Base-by-base conservation (phyloP, 2,888 invertebrate genomes). In the Ptychoptera contaminata region DNA sequence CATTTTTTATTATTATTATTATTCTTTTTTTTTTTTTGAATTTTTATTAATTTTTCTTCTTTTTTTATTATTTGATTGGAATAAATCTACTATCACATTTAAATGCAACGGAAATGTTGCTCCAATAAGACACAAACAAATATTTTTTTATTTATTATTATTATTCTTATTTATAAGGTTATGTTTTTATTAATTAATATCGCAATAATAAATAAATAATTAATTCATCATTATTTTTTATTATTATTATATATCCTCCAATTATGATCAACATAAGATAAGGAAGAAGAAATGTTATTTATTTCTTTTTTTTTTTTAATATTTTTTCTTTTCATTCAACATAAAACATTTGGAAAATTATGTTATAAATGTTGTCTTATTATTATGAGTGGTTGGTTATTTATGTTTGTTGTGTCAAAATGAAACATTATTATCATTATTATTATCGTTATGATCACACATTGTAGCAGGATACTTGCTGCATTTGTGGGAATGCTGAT, bases 391-490 rank as follows among this genome's bases (percentile, higher is more conserved):
- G 32, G 9, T 30, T 30, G 30, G 30, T 32, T 32, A 11, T 32
- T n/a, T 32, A 7, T n/a, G 32, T 32, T 23, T 23, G 23, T 23
- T 23, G 23, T 23, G 23, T 23, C 23, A 23, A 23, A 23, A 23
- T 23, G 23, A 23, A 42, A 42, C 35, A 34, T 16, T 16, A n/a
- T 42, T 41, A 35, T 37, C 35, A 34, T 16, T 16, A n/a, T 42
- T 41, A 35, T 37, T 31, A 29, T 12, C 11, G 45, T 31, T 40
- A 48, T 42, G 63, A 71, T 73, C 72, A 73, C 70, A 73, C 72
- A 60, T 73, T 73, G 56, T 73, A 73, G 63, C 73, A 73, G 54
- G 66, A 66, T 59, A 73, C 71, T 63, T 72, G 72, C 65, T 68
- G 69, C 57, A 67, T 65, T 57, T 68, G 72, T 53, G 72, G 71